Evolutionary conservation across 2,888 invertebrate genomes (phyloP).

Genomic region (Agrochola litura): DNA sequence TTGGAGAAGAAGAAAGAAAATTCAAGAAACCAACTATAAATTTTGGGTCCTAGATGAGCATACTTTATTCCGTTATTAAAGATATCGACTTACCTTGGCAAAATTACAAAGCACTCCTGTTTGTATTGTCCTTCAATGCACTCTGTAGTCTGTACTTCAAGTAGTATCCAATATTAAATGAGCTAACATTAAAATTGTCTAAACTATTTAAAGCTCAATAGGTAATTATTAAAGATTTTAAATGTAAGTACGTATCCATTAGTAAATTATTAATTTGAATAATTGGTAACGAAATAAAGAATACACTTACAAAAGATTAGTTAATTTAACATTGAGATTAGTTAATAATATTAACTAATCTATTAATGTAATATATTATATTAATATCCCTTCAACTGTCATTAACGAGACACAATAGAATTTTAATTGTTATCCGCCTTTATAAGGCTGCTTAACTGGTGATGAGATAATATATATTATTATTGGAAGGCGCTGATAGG

Average conservation of each 20-base stretch:
- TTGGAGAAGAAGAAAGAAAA: too few relatives aligned
- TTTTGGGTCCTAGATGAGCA: too few relatives aligned
- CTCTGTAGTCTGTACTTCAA: not conserved
- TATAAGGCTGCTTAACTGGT: too few relatives aligned
- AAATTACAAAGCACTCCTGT: not conserved
- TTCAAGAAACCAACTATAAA: too few relatives aligned
- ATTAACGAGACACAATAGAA: too few relatives aligned
- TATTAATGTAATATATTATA: not conserved
- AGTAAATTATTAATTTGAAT: conserved; percentile 9
- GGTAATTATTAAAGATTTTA: not conserved
- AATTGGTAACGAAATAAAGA: not conserved
- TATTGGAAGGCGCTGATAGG: not conserved
- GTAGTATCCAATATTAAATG: not conserved
- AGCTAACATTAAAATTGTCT: not conserved
- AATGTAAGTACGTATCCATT: conserved; percentile 4
- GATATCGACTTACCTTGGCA: conserved; percentile 30
- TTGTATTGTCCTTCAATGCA: not conserved
- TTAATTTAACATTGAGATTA: not conserved
- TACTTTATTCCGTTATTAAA: not conserved
- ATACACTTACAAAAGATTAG: not conserved
- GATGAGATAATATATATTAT: too few relatives aligned
- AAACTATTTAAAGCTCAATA: conserved; percentile 19
- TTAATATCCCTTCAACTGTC: too few relatives aligned
- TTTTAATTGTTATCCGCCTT: too few relatives aligned
- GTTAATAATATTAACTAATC: not conserved